Conservation (phyloP, 2,888 invertebrate species). For the Troglohyphantes excavatus region DNA sequence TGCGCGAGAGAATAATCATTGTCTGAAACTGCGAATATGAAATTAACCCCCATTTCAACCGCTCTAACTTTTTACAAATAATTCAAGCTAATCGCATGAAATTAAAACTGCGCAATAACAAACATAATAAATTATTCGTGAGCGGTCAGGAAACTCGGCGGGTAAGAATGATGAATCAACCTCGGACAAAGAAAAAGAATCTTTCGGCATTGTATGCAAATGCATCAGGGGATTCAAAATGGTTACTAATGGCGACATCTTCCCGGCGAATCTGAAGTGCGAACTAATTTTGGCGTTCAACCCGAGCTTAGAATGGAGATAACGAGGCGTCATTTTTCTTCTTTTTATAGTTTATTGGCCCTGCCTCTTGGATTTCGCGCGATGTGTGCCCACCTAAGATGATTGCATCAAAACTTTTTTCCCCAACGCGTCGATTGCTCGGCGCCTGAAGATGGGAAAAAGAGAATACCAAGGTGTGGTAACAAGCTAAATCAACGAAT, state of each 20-base stretch:
- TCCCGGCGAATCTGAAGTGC: conserved; percentile 32
- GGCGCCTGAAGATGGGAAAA: not conserved
- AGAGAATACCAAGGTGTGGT: conserved; percentile 66
- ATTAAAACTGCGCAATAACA: not conserved
- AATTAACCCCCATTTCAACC: no score
- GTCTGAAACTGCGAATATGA: no score
- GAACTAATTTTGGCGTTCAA: conserved; percentile 25
- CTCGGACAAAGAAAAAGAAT: not conserved
- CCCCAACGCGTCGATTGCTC: conserved; percentile 8
- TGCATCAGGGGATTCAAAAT: conserved; percentile 11
- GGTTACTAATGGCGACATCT: conserved; percentile 33
- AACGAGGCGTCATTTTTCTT: not conserved
- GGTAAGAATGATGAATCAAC: conserved; percentile 8
- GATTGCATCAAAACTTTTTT: conserved; percentile 58
- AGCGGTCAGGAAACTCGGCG: no score
- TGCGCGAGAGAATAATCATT: no score
- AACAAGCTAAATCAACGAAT: conserved; percentile 42
- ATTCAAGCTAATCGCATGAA: no score
- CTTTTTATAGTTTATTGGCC: conserved; percentile 29
- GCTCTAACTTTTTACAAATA: no score
- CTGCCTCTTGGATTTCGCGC: conserved; percentile 3
- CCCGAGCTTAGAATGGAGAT: conserved; percentile 25
- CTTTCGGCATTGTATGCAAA: conserved; percentile 47
- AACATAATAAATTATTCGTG: no score
- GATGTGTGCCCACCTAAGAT: not conserved